Conservation (phyloP, 2,797 vertebrate species). For the Scyliorhinus canicula region DNA sequence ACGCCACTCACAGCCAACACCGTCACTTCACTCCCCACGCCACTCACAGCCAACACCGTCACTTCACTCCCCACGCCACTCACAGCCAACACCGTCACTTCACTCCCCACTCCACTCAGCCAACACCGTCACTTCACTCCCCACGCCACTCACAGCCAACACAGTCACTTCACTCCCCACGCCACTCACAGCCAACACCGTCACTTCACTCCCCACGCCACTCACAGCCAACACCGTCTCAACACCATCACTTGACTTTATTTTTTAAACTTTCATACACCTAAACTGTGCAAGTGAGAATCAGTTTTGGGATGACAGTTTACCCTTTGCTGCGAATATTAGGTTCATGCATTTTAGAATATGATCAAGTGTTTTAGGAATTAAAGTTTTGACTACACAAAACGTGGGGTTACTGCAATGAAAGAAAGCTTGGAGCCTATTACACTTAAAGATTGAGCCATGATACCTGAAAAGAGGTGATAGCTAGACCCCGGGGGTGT, state of each 20-base stretch:
- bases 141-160: background rate
- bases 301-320: background rate
- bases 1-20: background rate
- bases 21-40: too few relatives aligned
- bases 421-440: too few relatives aligned
- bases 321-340: background rate
- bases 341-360: too few relatives aligned
- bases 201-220: background rate
- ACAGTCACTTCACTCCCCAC: too few relatives aligned
- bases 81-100: background rate
- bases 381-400: too few relatives aligned
- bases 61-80: background rate
- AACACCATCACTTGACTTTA: too few relatives aligned
- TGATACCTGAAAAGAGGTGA: too few relatives aligned
- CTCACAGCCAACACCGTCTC: background rate
- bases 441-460: too few relatives aligned
- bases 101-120: background rate
- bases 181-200: background rate
- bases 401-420: too few relatives aligned
- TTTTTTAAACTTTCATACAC: background rate
- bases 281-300: background rate
- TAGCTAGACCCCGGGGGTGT: too few relatives aligned
- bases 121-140: background rate
- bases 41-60: background rate
- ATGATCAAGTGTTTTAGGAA: too few relatives aligned